These are phyloP conservation scores for Furnarius figulus DNA, from an alignment of 2,113 vertebrate species.

Conservation along the genomic window DNA sequence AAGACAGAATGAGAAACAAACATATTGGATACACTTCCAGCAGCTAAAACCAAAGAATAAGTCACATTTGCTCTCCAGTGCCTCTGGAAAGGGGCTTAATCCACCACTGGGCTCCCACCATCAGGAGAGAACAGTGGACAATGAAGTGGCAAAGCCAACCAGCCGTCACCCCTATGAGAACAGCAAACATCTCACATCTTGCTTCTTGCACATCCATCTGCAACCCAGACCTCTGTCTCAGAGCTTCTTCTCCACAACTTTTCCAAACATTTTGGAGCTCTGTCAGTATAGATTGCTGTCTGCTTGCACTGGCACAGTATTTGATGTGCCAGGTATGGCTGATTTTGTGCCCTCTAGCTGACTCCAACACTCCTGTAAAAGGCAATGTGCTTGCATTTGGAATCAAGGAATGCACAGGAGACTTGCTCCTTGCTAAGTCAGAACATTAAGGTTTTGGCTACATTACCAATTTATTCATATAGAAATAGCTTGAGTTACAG, in stretches of 20 bases:
- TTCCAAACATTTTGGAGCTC: not conserved
- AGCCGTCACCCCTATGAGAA: not conserved
- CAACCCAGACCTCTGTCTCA: not conserved
- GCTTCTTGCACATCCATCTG: not conserved
- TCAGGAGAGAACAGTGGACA: not conserved
- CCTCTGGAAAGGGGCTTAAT: not conserved
- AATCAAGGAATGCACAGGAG: not conserved
- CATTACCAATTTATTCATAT: not conserved
- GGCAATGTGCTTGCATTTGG: not conserved
- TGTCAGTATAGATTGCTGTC: not conserved
- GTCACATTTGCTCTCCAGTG: not conserved
- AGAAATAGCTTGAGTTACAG: too few species aligned
- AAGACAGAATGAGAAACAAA: not conserved
- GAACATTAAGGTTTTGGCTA: not conserved
- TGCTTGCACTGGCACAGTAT: not conserved
- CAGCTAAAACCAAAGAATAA: not conserved
- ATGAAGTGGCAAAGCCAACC: not conserved
- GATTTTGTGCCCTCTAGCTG: not conserved
- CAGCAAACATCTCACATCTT: not conserved
- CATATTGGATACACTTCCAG: not conserved
- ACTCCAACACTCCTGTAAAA: not conserved
- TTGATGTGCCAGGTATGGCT: not conserved
- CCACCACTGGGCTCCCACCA: not conserved
- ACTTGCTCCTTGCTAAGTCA: not conserved
- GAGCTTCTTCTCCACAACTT: not conserved